Evolutionary conservation across 2,113 vertebrate species (phyloP).

Genomic region (Ammospiza caudacuta): DNA sequence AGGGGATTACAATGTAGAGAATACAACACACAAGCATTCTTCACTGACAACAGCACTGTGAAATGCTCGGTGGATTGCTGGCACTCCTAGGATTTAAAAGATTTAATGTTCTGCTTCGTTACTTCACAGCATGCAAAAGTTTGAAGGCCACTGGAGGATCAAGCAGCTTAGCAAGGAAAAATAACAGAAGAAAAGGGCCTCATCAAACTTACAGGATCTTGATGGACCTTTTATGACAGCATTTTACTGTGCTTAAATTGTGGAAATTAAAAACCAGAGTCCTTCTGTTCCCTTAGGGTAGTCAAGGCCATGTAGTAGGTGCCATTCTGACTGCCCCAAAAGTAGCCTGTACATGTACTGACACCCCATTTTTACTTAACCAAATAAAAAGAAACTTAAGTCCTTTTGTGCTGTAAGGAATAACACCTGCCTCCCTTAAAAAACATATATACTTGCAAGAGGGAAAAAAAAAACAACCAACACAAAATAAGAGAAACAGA

Average conservation of each 20-base stretch:
- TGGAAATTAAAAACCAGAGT: background rate
- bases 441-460: background rate
- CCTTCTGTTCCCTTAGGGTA: background rate
- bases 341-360: background rate
- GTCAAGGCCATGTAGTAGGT: background rate
- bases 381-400: background rate
- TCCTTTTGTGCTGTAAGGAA: background rate
- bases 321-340: background rate
- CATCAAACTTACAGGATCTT: background rate
- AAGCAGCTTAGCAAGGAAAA: slow-evolving; percentile 8
- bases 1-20: slow-evolving; percentile 31
- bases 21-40: slow-evolving; percentile 34
- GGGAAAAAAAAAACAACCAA: too few species aligned
- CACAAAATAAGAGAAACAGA: background rate
- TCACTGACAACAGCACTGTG: background rate
- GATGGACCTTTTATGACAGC: background rate
- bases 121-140: slow-evolving; percentile 35
- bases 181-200: background rate
- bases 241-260: background rate
- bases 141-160: background rate
- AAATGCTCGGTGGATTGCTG: background rate
- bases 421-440: background rate
- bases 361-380: background rate
- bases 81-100: slow-evolving; percentile 32
- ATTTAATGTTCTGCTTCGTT: slow-evolving; percentile 44